Evolutionary conservation across 2,888 invertebrate genomes (phyloP).

Genomic region (Dendrolimus pini): DNA sequence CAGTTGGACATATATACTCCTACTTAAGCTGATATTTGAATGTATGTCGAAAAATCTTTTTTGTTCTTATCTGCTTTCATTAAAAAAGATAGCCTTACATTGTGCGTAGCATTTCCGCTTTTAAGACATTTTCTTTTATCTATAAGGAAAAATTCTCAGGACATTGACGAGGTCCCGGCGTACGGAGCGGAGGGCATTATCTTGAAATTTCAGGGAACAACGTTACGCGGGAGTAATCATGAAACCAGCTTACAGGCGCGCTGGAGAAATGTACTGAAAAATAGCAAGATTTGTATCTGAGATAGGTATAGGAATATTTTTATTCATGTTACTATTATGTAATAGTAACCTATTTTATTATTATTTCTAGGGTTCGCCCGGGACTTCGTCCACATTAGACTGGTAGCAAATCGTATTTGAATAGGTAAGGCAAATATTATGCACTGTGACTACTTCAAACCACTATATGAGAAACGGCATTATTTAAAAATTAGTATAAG

Average conservation of each 20-base stretch:
- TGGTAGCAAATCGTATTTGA: too few relatives aligned
- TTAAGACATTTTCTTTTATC: conserved; percentile 57
- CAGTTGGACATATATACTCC: too few relatives aligned
- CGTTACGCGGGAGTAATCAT: conserved; percentile 33
- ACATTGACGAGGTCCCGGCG: conserved; percentile 42
- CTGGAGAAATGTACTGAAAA: neutral
- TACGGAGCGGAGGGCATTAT: conserved; percentile 35
- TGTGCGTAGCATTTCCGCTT: conserved; percentile 25
- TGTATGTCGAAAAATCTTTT: neutral
- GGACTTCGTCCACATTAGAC: too few relatives aligned
- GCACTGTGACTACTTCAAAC: too few relatives aligned
- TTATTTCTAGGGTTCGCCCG: too few relatives aligned
- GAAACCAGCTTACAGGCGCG: conserved; percentile 14
- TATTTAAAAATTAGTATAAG: too few relatives aligned
- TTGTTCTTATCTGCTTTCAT: neutral
- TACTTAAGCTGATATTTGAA: too few relatives aligned
- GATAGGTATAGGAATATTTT: neutral
- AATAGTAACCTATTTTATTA: neutral
- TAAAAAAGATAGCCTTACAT: conserved; percentile 5
- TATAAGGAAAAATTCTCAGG: conserved; percentile 43
- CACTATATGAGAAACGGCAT: too few relatives aligned
- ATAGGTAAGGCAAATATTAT: too few relatives aligned
- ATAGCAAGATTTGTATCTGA: neutral
- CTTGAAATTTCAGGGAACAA: conserved; percentile 40
- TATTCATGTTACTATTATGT: neutral